Evolutionary conservation across 2,797 vertebrate genomes (phyloP).

Genomic region (Pteropus rufus): DNA sequence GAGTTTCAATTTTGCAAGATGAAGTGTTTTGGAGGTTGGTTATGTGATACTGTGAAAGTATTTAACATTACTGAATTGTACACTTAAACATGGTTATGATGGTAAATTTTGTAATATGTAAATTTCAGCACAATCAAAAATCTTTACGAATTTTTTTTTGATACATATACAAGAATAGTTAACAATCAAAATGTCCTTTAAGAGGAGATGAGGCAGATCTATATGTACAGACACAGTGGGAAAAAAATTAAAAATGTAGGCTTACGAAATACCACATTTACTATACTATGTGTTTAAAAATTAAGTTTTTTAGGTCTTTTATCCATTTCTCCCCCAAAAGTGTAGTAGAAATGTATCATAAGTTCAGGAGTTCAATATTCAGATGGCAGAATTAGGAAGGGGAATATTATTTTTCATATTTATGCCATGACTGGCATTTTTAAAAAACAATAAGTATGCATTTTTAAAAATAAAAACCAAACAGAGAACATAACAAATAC

Average conservation of each 20-base stretch:
- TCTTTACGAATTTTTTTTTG: not conserved
- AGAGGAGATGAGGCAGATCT: not conserved
- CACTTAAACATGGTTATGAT: not conserved
- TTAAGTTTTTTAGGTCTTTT: not conserved
- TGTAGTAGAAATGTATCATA: not conserved
- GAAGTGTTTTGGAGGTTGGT: not conserved
- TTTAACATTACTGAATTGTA: not conserved
- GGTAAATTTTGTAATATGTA: not conserved
- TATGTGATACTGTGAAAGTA: not conserved
- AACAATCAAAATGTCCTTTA: not conserved
- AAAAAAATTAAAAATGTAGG: not conserved
- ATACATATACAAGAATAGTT: not conserved
- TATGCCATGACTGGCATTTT: not conserved
- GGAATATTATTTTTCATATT: not conserved
- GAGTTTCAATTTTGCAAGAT: not conserved
- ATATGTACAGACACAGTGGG: not conserved
- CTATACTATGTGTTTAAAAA: not conserved
- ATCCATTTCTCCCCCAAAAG: not conserved
- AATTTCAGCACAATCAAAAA: conserved; percentile 13
- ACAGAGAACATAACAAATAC: not conserved
- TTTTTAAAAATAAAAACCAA: conserved; percentile 2
- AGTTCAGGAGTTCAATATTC: not conserved
- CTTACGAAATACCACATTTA: not conserved
- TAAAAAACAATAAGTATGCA: not conserved
- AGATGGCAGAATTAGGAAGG: not conserved